Conservation (phyloP, 2,888 invertebrate genomes). For the Idaea straminata region DNA sequence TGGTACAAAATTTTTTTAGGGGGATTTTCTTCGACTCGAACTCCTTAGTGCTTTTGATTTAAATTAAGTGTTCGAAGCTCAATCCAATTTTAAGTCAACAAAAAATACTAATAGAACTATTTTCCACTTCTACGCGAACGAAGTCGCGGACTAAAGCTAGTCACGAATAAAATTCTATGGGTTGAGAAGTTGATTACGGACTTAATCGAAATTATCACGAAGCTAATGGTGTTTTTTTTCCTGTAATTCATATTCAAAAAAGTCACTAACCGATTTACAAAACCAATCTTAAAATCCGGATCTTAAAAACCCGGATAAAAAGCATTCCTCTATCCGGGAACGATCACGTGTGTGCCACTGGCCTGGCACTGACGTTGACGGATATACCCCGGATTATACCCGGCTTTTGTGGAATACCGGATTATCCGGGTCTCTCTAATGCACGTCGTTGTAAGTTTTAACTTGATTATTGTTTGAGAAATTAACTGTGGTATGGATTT, state of each 20-base stretch:
- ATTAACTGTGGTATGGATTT: conserved; percentile 11
- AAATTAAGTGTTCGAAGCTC: no score
- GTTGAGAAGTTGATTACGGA: no score
- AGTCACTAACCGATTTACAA: neutral
- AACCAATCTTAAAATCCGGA: conserved; percentile 11
- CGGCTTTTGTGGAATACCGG: conserved; percentile 39
- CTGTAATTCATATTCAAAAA: neutral
- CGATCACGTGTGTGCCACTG: conserved; percentile 25
- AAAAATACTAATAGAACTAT: no score
- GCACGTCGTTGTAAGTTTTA: conserved; percentile 3
- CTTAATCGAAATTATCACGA: no score
- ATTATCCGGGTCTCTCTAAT: conserved; percentile 29
- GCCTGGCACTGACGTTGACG: conserved; percentile 37
- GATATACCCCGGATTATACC: conserved; percentile 35
- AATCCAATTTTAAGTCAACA: no score
- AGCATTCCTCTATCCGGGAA: conserved; percentile 31
- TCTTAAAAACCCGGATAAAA: conserved; percentile 29
- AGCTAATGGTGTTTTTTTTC: no score
- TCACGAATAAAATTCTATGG: no score
- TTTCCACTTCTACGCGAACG: no score
- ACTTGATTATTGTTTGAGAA: conserved; percentile 21
- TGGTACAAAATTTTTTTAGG: no score
- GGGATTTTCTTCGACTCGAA: no score
- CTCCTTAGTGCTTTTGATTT: no score
- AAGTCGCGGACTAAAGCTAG: no score